A percentile compares a stretch with the other conserved stretches of the same genome.
Evolutionary conservation across 2,797 vertebrate genomes (phyloP).

Genomic region (Ceyx erithaca): DNA sequence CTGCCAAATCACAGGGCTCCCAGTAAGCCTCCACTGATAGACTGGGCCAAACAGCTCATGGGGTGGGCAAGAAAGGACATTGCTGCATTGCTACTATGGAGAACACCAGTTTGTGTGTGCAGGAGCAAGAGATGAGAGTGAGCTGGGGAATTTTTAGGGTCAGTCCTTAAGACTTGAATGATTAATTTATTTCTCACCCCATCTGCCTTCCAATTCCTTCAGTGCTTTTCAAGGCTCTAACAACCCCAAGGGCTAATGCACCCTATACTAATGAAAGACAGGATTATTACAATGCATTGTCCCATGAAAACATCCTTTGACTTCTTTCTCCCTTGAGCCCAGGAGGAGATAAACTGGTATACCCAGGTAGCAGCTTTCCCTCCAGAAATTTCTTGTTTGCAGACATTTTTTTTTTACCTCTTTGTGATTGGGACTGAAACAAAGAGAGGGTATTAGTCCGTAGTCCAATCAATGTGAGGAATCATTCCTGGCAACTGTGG

Average conservation of each 20-base stretch:
- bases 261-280: neutral
- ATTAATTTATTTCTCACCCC: neutral
- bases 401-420: neutral
- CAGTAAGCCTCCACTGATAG: neutral
- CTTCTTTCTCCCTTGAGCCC: neutral
- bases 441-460: neutral
- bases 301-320: accelerated
- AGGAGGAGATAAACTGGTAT: neutral
- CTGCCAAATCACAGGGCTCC: neutral
- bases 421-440: neutral
- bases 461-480: neutral
- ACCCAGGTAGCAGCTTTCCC: neutral
- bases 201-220: neutral
- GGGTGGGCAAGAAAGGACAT: neutral
- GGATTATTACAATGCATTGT: neutral
- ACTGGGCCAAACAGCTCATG: neutral
- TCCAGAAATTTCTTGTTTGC: neutral
- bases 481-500: neutral
- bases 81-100: accelerated
- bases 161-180: neutral
- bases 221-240: neutral
- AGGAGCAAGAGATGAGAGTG: neutral
- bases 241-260: neutral
- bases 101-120: neutral
- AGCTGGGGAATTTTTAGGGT: neutral